Evolutionary conservation across 2,888 invertebrate genomes (phyloP).

Genomic region (Melangyna quadrimaculata): DNA sequence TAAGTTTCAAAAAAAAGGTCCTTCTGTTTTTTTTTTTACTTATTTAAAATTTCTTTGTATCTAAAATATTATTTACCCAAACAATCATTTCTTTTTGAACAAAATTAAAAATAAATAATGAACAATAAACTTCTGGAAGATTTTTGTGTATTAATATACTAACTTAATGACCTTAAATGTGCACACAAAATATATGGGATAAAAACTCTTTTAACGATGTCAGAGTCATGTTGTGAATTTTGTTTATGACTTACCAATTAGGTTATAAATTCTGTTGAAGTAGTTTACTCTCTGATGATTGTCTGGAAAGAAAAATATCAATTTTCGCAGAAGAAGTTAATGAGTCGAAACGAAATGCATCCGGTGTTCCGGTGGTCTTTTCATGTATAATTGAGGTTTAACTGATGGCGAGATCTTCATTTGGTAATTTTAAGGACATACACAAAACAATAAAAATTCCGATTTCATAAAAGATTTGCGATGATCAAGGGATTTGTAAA

Average conservation of each 20-base stretch:
- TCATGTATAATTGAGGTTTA: slow-evolving; percentile 40
- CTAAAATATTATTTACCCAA: too few species aligned
- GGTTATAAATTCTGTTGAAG: slow-evolving; percentile 30
- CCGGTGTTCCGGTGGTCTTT: slow-evolving; percentile 44
- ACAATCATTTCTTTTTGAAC: too few species aligned
- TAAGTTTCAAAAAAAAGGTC: too few species aligned
- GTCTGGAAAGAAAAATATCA: slow-evolving; percentile 12
- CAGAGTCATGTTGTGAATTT: slow-evolving; percentile 27
- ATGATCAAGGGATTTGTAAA: not conserved
- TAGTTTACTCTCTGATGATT: slow-evolving; percentile 5
- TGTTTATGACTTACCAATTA: slow-evolving; percentile 47
- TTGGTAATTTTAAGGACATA: slow-evolving; percentile 2
- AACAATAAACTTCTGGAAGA: not conserved
- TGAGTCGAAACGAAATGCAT: slow-evolving; percentile 44
- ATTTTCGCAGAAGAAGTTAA: slow-evolving; percentile 35
- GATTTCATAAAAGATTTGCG: not conserved
- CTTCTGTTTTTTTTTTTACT: too few species aligned
- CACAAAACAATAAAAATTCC: not conserved
- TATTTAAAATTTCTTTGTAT: too few species aligned
- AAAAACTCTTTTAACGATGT: slow-evolving; percentile 14
- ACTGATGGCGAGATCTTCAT: not conserved
- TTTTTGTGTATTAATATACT: not conserved
- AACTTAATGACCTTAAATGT: not conserved
- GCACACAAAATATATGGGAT: not conserved
- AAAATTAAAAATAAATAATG: not conserved